Base-by-base conservation (phyloP, 2,797 vertebrate species). In the Mormyrops boulengeri region DNA sequence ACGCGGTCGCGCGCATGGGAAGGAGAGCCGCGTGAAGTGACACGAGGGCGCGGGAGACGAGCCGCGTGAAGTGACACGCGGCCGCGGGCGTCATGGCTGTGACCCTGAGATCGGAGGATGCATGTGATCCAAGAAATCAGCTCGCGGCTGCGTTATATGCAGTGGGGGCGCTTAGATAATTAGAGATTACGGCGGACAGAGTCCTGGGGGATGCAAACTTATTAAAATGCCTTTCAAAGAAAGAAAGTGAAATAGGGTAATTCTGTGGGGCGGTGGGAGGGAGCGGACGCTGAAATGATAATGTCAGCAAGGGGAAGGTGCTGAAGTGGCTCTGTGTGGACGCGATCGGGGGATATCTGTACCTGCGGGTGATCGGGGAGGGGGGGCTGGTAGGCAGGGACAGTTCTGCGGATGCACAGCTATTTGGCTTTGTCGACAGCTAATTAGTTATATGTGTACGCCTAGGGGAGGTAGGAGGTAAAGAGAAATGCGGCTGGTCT, bases 311-410 rank as follows among this genome's bases (percentile, higher is more conserved):
- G 89, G 89, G 80, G 80, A 49, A n/a, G 80, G 80, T n/a, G 41
- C 69, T 12, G 57, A 85, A 41, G 53, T 55, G 34, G 73, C 69
- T 62, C 6, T 90, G 88, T 89, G 77, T 88, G 82, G 60, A 41
- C 57, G 88, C 47, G 17, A 34, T 69, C 66, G 26, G 66, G 26
- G 66, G 66, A 34, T 50, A 41, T 80, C 19, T 19, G 73, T 80
- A 80, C 73, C 73, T 80, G 73, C 73, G 38, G 34, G 73, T 44
- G 73, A 41, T 80, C 38, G 38, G 69, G 34, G 5, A 7, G 34
- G 82, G 66, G 84, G 53, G 87, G 77, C 69, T 89, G 91, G 85
- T 87, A 77, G 60, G 38, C 62, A 89, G 14, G 50, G 89, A 88
- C 84, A 66, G 88, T 50, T 7, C n/a, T 85, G 80, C 52, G 38